phyloP scores from a whole-genome alignment of 35 echinoderm and acorn worm genomes.

The Diadema setosum region DNA sequence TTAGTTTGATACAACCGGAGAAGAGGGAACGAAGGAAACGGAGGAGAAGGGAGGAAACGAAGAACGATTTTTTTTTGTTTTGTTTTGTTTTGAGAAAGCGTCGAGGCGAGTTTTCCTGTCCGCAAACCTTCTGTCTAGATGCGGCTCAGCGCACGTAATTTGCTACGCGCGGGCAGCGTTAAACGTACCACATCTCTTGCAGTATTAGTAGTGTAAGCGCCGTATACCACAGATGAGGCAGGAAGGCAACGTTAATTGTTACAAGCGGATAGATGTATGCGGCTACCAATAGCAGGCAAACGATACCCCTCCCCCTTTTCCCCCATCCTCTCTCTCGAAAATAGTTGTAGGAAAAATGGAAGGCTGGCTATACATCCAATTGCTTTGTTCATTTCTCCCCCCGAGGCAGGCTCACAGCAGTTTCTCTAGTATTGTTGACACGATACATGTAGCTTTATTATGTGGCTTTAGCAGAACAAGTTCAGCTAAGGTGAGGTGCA shows the following conservation, averaged over 20 bases:
- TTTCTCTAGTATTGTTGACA: not conserved
- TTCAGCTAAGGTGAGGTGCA: not conserved
- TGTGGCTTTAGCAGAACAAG: not conserved
- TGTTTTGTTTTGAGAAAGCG: too few relatives aligned
- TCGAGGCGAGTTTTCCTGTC: too few relatives aligned
- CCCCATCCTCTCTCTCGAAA: too few relatives aligned
- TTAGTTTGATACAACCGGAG: not conserved
- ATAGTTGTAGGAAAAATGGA: too few relatives aligned
- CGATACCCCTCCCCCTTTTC: too few relatives aligned
- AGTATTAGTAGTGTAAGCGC: not conserved
- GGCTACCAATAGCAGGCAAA: too few relatives aligned
- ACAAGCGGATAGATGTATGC: not conserved
- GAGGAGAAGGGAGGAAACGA: not conserved
- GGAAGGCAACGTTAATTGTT: not conserved
- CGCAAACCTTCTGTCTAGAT: too few relatives aligned
- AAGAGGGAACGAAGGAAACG: not conserved
- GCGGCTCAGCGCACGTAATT: conserved; percentile 7
- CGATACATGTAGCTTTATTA: not conserved
- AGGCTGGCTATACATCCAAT: not conserved
- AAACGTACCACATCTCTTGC: not conserved
- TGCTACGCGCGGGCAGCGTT: not conserved
- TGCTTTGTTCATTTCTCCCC: not conserved
- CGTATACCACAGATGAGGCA: not conserved
- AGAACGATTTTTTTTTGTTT: too few relatives aligned
- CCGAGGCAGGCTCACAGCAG: not conserved